A percentile compares a stretch with the other conserved stretches of the same genome.
These are phyloP conservation scores for Limosa lapponica DNA, from an alignment of 2,797 vertebrate species.

Conservation along the genomic window DNA sequence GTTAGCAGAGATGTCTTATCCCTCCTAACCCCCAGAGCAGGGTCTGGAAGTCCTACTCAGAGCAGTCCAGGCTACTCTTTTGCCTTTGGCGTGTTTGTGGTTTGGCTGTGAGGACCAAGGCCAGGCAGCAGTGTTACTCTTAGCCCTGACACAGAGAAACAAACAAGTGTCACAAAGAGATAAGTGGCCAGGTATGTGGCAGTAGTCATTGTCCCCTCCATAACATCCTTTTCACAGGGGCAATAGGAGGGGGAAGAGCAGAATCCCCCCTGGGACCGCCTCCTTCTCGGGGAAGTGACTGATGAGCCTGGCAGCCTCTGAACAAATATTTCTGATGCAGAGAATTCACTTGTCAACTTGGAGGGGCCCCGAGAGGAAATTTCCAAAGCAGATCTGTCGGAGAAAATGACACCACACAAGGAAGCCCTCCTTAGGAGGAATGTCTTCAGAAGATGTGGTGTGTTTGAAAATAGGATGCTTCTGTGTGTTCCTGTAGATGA, in stretches of 20 bases:
- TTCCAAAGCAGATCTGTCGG: slow-evolving; percentile 54
- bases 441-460: background rate
- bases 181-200: background rate
- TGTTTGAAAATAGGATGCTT: slow-evolving; percentile 26
- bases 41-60: background rate
- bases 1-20: background rate
- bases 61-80: background rate
- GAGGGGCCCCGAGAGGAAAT: slow-evolving; percentile 51
- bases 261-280: background rate
- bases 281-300: background rate
- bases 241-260: background rate
- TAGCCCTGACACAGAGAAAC: background rate
- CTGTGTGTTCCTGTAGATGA: background rate
- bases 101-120: background rate
- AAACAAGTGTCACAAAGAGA: background rate
- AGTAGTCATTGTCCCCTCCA: background rate
- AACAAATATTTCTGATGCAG: slow-evolving; percentile 64
- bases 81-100: accelerated
- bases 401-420: slow-evolving; percentile 1
- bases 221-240: background rate
- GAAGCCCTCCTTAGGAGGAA: slow-evolving; percentile 37
- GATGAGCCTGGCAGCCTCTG: slow-evolving; percentile 60
- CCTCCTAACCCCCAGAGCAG: background rate
- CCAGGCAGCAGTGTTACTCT: background rate
- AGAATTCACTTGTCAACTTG: slow-evolving; percentile 49